Conservation (phyloP, 1,140 invertebrate genomes). For the Mactra quadrangularis region DNA sequence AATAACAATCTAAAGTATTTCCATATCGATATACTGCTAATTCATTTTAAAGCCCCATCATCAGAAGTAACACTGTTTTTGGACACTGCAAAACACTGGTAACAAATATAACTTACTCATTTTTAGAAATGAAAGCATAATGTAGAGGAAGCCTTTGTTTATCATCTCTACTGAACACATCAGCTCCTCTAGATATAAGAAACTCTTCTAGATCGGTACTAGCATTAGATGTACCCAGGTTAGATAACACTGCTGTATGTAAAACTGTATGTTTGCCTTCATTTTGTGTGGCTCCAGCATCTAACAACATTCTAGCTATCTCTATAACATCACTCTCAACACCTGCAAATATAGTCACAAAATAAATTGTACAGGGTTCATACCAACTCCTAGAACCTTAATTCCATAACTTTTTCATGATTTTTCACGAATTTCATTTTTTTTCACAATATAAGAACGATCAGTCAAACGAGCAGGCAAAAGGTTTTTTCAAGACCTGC, state of each 20-base stretch:
- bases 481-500: too few relatives aligned
- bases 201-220: conserved; percentile 80
- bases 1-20: too few relatives aligned
- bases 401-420: too few relatives aligned
- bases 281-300: conserved; percentile 74
- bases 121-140: conserved; percentile 83
- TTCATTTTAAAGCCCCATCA: too few relatives aligned
- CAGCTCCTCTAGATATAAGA: conserved; percentile 73
- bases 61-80: too few relatives aligned
- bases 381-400: too few relatives aligned
- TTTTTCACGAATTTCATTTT: not conserved
- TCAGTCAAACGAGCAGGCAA: too few relatives aligned
- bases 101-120: conserved; percentile 57
- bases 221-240: conserved; percentile 80
- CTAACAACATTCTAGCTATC: conserved; percentile 70
- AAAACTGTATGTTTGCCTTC: conserved; percentile 73
- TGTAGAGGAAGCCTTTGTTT: conserved; percentile 81
- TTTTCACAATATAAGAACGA: too few relatives aligned
- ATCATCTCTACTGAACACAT: conserved; percentile 74
- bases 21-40: too few relatives aligned
- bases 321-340: conserved; percentile 69
- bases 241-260: conserved; percentile 81
- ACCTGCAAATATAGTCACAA: too few relatives aligned
- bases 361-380: too few relatives aligned
- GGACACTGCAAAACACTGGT: too few relatives aligned